Evolutionary conservation across 2,113 vertebrate genomes (phyloP), one percentile per base, ranked within the genome.

Genomic region (Perognathus longimembris): DNA sequence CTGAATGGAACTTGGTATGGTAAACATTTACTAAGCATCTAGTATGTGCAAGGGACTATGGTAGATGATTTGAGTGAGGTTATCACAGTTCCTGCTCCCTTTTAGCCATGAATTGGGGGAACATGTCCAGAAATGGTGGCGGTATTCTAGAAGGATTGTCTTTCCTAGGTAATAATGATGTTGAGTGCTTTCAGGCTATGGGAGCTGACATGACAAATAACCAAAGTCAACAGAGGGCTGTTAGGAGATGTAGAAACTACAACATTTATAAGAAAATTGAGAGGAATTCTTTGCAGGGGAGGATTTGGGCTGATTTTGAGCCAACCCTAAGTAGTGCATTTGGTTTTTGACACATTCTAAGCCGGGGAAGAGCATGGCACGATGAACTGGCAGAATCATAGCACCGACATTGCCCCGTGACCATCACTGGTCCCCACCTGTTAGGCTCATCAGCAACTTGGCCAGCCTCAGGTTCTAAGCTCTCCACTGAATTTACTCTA

Each of bases 231-330:
- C 20, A 73, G 26, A 34, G 83, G 50, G 11, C 21, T 42, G 26
- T 20, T 67, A 5, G 34, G 63, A 91, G 22, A 30, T 85, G 69
- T 7, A 71, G 89, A 91, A 69, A 76, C 34, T 20, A 28, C 20
- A 74, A 67, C 61, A 59, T 85, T 59, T 76, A n/a, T 34, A 84
- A 94, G n/a, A 75, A 92, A 34, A 73, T 3, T 38, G 67, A 83
- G 42, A 69, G 34, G 61, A 82, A 79, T 70, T 34, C 42, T 57
- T 79, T 66, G 67, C 32, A 9, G 50, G 28, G 40, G 69, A 94
- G 5, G 24, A 17, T 50, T 26, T 82, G 28, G 12, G 59, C 30
- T 30, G 38, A n/a, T 24, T 66, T 64, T 84, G 6, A 82, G 22
- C 64, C 90, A 74, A 88, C 57, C 20, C 42, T 45, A 24, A 85